phyloP scores from a whole-genome alignment of 2,113 vertebrate species.

The Saguinus imperator region DNA sequence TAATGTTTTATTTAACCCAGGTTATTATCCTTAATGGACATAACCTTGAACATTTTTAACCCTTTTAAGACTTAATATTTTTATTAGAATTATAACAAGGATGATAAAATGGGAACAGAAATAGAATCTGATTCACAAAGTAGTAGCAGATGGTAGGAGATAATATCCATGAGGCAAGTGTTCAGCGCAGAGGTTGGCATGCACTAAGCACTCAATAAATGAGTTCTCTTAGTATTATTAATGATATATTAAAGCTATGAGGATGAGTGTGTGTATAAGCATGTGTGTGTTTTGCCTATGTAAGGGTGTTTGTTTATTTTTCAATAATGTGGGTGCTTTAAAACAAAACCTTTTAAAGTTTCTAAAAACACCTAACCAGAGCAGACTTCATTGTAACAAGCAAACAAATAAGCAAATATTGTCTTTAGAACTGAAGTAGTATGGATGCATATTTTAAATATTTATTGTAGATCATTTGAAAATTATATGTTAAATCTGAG shows the following conservation, averaged over 20 bases:
- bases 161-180: neutral
- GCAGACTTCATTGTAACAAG: neutral
- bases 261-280: neutral
- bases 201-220: neutral
- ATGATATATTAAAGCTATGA: neutral
- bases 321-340: constrained; percentile 6
- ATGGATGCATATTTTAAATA: neutral
- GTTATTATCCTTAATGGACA: neutral
- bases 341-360: neutral
- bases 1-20: constrained; percentile 28
- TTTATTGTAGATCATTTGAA: constrained; percentile 20
- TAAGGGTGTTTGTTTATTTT: neutral
- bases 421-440: neutral
- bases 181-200: neutral
- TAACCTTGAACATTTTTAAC: neutral
- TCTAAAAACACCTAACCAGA: neutral
- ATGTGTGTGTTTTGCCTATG: neutral
- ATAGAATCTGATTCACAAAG: neutral
- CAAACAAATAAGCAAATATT: neutral
- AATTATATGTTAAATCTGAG: neutral
- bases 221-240: neutral
- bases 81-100: constrained; percentile 25
- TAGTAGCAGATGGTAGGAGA: neutral
- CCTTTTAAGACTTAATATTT: neutral
- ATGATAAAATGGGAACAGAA: neutral